These are phyloP conservation scores for Dendrolimus punctatus DNA, from an alignment of 1,140 invertebrate genomes.

Conservation along the genomic window DNA sequence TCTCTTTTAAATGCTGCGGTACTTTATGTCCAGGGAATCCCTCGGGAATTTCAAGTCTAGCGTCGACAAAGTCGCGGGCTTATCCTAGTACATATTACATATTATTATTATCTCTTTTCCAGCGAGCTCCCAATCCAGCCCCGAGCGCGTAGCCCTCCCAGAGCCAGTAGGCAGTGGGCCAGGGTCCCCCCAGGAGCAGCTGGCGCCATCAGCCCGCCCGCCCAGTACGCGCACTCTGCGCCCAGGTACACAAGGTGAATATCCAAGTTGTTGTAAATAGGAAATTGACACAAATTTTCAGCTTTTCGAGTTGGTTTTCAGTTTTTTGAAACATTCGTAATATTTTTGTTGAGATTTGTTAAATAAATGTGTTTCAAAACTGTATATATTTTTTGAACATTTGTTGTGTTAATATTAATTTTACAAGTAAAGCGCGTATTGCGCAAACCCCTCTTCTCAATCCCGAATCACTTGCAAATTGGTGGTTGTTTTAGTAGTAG, in stretches of 20 bases:
- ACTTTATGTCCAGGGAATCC: no score
- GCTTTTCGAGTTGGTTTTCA: neutral
- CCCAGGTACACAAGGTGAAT: slow-evolving; percentile 47
- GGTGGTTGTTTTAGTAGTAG: no score
- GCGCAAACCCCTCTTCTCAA: no score
- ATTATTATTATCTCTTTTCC: slow-evolving; percentile 4
- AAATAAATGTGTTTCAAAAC: no score
- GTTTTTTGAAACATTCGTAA: neutral
- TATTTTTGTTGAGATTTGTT: no score
- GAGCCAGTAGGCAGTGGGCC: slow-evolving; percentile 26
- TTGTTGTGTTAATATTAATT: no score
- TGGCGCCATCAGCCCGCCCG: slow-evolving; percentile 76
- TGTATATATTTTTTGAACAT: no score
- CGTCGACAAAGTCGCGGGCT: neutral
- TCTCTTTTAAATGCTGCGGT: no score
- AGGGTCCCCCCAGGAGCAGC: slow-evolving; percentile 60
- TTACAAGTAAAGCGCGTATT: no score
- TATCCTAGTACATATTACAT: neutral
- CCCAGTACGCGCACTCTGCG: slow-evolving; percentile 74
- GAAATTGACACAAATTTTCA: neutral
- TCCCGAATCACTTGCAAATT: no score
- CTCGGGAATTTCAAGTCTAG: no score
- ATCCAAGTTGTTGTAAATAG: neutral
- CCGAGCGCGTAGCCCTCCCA: slow-evolving; percentile 32
- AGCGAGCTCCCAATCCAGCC: slow-evolving; percentile 56